Evolutionary conservation across 2,797 vertebrate genomes (phyloP).

Genomic region (Corythornis leucogaster): DNA sequence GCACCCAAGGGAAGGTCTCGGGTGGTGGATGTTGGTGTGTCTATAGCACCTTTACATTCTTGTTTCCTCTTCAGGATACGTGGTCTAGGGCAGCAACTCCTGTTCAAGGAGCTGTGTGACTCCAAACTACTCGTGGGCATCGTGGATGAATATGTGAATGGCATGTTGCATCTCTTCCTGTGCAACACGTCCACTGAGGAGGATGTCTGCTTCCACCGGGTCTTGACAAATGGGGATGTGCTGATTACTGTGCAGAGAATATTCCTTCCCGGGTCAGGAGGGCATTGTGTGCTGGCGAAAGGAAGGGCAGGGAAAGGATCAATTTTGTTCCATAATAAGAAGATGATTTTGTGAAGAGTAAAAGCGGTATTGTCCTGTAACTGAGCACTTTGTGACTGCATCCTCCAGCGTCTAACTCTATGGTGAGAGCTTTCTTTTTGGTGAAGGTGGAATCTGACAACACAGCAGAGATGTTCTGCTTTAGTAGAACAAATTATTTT

Average conservation of each 20-base stretch:
- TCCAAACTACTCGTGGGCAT: conserved; percentile 86
- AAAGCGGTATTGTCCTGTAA: neutral
- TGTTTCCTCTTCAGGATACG: conserved; percentile 70
- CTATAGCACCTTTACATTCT: neutral
- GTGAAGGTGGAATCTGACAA: neutral
- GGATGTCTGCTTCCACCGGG: conserved; percentile 87
- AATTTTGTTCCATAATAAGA: neutral
- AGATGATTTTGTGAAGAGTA: neutral
- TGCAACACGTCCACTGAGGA: conserved; percentile 89
- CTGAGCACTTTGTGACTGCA: neutral
- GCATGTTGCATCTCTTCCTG: conserved; percentile 89
- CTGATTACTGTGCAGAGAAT: conserved; percentile 70
- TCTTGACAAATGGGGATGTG: conserved; percentile 83
- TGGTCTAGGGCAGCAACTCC: conserved; percentile 84
- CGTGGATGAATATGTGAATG: conserved; percentile 84
- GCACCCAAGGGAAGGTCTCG: neutral
- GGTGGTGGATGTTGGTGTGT: neutral
- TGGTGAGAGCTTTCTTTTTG: neutral
- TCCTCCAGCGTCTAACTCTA: neutral
- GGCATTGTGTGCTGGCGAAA: neutral
- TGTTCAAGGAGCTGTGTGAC: conserved; percentile 86
- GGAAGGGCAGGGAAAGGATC: neutral
- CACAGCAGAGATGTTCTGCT: neutral
- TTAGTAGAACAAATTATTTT: neutral
- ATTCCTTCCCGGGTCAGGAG: conserved; percentile 74